phyloP scores from a whole-genome alignment of 1,140 invertebrate genomes.

The Cydia amplana region DNA sequence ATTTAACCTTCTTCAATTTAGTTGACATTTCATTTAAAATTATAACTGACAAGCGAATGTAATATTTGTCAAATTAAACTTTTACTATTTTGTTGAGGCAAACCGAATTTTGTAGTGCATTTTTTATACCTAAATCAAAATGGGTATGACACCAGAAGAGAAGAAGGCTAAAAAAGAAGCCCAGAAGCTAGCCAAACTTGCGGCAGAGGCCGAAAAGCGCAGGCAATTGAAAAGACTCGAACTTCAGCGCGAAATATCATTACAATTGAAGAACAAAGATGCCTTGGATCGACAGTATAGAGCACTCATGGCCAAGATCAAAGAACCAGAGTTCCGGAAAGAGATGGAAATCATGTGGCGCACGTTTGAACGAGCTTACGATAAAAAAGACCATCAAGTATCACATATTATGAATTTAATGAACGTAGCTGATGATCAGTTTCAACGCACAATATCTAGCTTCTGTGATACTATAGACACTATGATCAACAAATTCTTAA shows the following conservation, averaged over 20 bases:
- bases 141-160: constrained; percentile 55
- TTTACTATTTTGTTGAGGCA: not conserved
- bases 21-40: constrained; percentile 3
- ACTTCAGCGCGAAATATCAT: constrained; percentile 61
- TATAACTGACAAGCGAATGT: constrained; percentile 29
- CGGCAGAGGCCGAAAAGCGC: constrained; percentile 51
- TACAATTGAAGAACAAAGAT: constrained; percentile 52
- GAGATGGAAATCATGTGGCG: constrained; percentile 73
- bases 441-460: constrained; percentile 66
- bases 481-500: constrained; percentile 71
- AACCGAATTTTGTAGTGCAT: not conserved
- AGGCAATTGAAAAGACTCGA: constrained; percentile 59
- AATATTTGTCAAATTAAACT: not conserved
- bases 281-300: constrained; percentile 64
- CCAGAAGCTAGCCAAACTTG: constrained; percentile 60
- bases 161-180: constrained; percentile 68
- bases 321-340: constrained; percentile 66
- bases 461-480: constrained; percentile 69
- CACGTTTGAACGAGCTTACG: constrained; percentile 63
- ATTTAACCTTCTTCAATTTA: constrained; percentile 6
- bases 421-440: constrained; percentile 67
- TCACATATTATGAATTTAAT: constrained; percentile 58
- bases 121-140: constrained; percentile 17
- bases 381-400: constrained; percentile 69
- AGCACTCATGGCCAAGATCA: constrained; percentile 67